Evolutionary conservation across 2,888 invertebrate genomes (phyloP).

Genomic region (Scaeva pyrastri): DNA sequence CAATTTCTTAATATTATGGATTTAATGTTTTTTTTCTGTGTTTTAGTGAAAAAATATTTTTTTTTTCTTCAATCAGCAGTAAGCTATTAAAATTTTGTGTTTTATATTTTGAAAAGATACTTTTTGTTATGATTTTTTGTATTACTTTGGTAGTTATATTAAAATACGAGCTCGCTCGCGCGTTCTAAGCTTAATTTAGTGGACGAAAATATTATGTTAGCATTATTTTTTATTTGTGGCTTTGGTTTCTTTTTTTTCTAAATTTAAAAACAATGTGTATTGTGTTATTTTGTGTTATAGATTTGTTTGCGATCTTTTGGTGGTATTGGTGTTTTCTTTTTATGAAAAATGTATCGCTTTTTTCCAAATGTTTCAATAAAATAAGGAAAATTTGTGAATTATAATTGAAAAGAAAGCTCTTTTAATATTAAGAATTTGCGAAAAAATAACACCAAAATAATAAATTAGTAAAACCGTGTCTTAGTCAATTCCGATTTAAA

Average conservation of each 20-base stretch:
- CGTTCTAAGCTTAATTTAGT: slow-evolving; percentile 75
- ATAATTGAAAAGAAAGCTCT: not conserved
- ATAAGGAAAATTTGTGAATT: not conserved
- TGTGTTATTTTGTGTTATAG: slow-evolving; percentile 57
- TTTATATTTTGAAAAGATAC: slow-evolving; percentile 61
- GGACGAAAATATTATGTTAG: slow-evolving; percentile 76
- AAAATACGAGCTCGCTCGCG: slow-evolving; percentile 47
- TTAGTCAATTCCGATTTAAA: slow-evolving; percentile 70
- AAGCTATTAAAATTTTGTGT: slow-evolving; percentile 53
- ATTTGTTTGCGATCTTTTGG: slow-evolving; percentile 70
- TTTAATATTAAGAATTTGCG: not conserved
- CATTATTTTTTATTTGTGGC: slow-evolving; percentile 68
- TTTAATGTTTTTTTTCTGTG: slow-evolving; percentile 43
- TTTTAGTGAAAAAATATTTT: slow-evolving; percentile 69
- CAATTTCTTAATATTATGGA: slow-evolving; percentile 29
- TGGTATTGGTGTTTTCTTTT: slow-evolving; percentile 59
- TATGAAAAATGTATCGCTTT: slow-evolving; percentile 45
- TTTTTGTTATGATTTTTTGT: slow-evolving; percentile 47
- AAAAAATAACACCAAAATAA: slow-evolving; percentile 4
- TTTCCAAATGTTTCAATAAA: slow-evolving; percentile 8
- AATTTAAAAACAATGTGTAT: slow-evolving; percentile 64
- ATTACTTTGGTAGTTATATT: slow-evolving; percentile 55
- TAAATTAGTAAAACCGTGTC: slow-evolving; percentile 33
- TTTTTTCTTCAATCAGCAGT: slow-evolving; percentile 44
- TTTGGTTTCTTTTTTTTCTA: slow-evolving; percentile 56